Conservation (phyloP, 1,140 invertebrate genomes). For the Glomeris maerens region DNA sequence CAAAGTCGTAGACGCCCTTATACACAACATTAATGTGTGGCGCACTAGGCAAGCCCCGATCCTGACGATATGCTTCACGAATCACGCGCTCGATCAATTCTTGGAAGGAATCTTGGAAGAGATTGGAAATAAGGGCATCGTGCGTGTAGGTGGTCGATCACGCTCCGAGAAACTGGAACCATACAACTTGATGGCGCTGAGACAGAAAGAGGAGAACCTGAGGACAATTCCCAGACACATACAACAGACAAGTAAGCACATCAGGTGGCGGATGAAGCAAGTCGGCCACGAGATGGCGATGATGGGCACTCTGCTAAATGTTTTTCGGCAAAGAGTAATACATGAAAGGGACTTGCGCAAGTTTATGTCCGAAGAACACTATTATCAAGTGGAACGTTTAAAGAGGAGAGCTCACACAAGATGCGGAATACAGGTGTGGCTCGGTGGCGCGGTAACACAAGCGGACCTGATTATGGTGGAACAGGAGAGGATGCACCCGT, state of each 20-base stretch:
- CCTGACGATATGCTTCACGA: constrained; percentile 37
- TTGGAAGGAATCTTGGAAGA: constrained; percentile 29
- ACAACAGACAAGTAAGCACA: not conserved
- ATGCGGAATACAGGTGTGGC: too few species aligned
- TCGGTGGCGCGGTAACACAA: too few species aligned
- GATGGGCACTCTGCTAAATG: too few species aligned
- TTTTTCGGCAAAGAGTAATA: too few species aligned
- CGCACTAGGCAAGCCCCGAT: constrained; percentile 24
- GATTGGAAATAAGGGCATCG: constrained; percentile 1
- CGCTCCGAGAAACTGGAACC: not conserved
- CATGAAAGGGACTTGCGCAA: too few species aligned
- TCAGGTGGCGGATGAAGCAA: not conserved
- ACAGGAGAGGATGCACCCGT: too few species aligned
- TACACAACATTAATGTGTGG: constrained; percentile 8
- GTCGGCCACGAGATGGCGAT: too few species aligned
- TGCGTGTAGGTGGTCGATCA: constrained; percentile 12
- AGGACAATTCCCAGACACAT: not conserved
- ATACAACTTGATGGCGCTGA: not conserved
- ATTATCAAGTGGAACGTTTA: too few species aligned
- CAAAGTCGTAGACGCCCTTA: constrained; percentile 13
- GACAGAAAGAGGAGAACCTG: not conserved
- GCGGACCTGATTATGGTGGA: too few species aligned
- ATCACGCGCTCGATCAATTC: constrained; percentile 39
- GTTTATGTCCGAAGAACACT: too few species aligned
- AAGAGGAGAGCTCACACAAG: too few species aligned